These are phyloP conservation scores for Ptilodon capucinus DNA, from an alignment of 2,888 invertebrate species.

Conservation along the genomic window DNA sequence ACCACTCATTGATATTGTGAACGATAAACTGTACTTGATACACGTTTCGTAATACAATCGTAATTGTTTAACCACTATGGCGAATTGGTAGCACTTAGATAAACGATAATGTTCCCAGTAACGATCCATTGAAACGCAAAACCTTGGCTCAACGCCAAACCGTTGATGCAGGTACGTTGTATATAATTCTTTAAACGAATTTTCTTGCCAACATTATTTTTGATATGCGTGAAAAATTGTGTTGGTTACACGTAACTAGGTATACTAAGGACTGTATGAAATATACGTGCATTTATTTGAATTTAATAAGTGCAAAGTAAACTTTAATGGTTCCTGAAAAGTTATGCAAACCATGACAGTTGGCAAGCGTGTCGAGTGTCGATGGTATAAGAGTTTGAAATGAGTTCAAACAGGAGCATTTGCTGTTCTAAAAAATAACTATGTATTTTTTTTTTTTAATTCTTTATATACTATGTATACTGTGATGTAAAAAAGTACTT, in stretches of 20 bases:
- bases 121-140: constrained; percentile 61
- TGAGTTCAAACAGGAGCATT: neutral
- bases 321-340: constrained; percentile 5
- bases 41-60: constrained; percentile 24
- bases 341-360: constrained; percentile 3
- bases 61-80: constrained; percentile 30
- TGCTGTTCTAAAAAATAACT: neutral
- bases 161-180: constrained; percentile 46
- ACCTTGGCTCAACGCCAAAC: constrained; percentile 63
- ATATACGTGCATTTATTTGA: neutral
- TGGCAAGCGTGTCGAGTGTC: neutral
- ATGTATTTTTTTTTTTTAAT: neutral
- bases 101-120: constrained; percentile 47
- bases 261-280: neutral
- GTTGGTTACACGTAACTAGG: neutral
- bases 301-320: neutral
- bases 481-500: too few species aligned
- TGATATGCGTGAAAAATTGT: constrained; percentile 2
- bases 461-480: too few species aligned
- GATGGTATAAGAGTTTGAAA: neutral
- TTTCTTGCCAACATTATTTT: constrained; percentile 7
- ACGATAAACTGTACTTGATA: constrained; percentile 14
- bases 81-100: constrained; percentile 38
- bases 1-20: constrained; percentile 16
- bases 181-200: constrained; percentile 11